Percentiles rank a stretch among this genome's conserved stretches.
phyloP scores from a whole-genome alignment of 1,140 invertebrate species.

The Drosophila bipectinata region DNA sequence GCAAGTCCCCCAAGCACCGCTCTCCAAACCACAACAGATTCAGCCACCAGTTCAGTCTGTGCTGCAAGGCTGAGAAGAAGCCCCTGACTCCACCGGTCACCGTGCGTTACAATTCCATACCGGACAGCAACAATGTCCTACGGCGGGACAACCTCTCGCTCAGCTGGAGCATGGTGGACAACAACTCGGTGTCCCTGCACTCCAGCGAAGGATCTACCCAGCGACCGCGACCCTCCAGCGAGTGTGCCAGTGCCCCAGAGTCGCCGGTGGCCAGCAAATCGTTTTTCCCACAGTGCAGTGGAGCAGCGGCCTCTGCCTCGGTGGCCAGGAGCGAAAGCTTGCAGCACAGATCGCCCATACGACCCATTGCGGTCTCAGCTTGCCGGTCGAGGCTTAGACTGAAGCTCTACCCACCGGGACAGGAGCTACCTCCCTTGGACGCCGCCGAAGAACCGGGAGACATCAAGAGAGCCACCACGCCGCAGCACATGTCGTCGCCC shows the following conservation, averaged over 20 bases:
- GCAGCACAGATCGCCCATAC: constrained; percentile 68
- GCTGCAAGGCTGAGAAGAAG: constrained; percentile 80
- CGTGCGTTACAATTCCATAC: constrained; percentile 82
- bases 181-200: constrained; percentile 63
- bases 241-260: constrained; percentile 79
- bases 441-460: constrained; percentile 35
- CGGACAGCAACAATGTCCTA: constrained; percentile 63
- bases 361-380: constrained; percentile 78
- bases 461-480: constrained; percentile 69
- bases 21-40: constrained; percentile 80
- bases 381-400: constrained; percentile 78
- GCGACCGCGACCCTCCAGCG: constrained; percentile 59
- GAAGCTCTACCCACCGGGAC: constrained; percentile 78
- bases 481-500: constrained; percentile 83
- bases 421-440: constrained; percentile 63
- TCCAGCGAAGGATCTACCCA: constrained; percentile 66
- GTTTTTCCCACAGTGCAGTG: constrained; percentile 59
- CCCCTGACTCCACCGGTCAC: constrained; percentile 78
- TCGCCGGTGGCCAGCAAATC: constrained; percentile 75
- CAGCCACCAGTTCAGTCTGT: constrained; percentile 81
- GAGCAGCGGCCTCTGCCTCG: constrained; percentile 33
- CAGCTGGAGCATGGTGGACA: constrained; percentile 78
- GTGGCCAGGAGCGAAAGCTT: constrained; percentile 61
- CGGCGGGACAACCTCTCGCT: constrained; percentile 71
- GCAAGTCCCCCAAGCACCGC: constrained; percentile 73